A percentile compares a stretch with the other conserved stretches of the same genome.
Evolutionary conservation across 2,113 vertebrate species (phyloP).

Genomic region (Furnarius figulus): DNA sequence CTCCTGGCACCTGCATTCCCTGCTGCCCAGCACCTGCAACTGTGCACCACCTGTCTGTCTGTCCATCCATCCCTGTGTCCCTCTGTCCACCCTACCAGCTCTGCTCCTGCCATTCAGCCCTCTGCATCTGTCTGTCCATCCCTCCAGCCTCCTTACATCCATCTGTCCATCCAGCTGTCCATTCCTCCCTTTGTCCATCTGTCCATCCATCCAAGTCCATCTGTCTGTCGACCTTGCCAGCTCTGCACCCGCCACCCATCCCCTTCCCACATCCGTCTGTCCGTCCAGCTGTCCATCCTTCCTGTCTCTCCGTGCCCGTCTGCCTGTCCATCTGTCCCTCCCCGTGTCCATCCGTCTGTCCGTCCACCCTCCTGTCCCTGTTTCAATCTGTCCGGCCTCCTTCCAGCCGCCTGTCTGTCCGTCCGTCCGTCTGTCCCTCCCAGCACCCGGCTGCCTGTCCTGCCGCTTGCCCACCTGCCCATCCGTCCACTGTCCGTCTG

Average conservation of each 20-base stretch:
- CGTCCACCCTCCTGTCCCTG: background rate
- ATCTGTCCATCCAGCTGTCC: background rate
- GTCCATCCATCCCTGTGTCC: no score
- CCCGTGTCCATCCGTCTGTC: background rate
- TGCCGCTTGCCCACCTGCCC: background rate
- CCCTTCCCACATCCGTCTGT: background rate
- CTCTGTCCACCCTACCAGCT: background rate
- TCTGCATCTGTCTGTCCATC: background rate
- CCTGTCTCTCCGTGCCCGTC: background rate
- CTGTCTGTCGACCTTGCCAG: background rate
- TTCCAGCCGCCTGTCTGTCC: background rate
- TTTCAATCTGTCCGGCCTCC: background rate
- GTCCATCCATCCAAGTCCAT: background rate
- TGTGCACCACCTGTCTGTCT: background rate
- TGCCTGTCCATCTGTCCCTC: background rate
- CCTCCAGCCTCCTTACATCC: no score
- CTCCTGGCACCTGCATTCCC: accelerated
- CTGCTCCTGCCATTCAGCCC: no score
- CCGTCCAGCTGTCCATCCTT: background rate
- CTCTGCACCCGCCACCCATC: background rate
- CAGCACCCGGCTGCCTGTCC: background rate
- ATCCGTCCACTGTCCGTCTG: background rate
- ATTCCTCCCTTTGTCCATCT: no score
- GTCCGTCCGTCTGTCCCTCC: background rate
- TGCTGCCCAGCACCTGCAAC: background rate